A percentile compares a stretch with the other conserved stretches of the same genome.
phyloP scores from a whole-genome alignment of 2,888 invertebrate species.

The Pandemis corylana region DNA sequence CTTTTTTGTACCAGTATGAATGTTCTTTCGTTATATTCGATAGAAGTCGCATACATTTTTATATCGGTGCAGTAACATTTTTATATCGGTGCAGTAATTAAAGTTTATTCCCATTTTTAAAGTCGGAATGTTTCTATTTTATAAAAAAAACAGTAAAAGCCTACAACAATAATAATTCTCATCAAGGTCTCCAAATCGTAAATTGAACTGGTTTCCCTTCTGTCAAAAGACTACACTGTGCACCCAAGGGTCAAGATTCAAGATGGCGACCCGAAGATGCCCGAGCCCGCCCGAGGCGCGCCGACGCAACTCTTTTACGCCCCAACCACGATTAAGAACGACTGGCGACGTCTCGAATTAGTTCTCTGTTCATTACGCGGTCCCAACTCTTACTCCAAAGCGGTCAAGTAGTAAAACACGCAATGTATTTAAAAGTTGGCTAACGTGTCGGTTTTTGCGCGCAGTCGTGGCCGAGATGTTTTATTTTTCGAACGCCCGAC shows the following conservation, averaged over 20 bases:
- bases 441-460: not conserved
- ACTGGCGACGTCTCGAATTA: not conserved
- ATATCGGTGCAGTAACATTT: too few relatives aligned
- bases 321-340: not conserved
- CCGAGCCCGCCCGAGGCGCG: slow-evolving; percentile 25
- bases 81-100: too few relatives aligned
- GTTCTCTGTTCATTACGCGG: not conserved
- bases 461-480: not conserved
- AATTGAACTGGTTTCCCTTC: not conserved
- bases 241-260: slow-evolving; percentile 17
- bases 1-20: too few relatives aligned
- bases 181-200: not conserved
- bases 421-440: not conserved
- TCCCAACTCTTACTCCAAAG: not conserved
- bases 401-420: not conserved
- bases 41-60: too few relatives aligned
- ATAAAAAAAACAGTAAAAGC: too few relatives aligned
- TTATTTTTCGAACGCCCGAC: slow-evolving; percentile 20
- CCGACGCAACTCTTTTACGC: slow-evolving; percentile 23
- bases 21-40: too few relatives aligned
- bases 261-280: slow-evolving; percentile 25
- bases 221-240: not conserved
- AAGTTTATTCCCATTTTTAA: too few relatives aligned
- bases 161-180: too few relatives aligned
- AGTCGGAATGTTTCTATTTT: too few relatives aligned